Percentiles rank a stretch among this genome's conserved stretches.
These are phyloP conservation scores for Leptopterna dolabrata DNA, from an alignment of 2,888 invertebrate genomes.

Conservation along the genomic window DNA sequence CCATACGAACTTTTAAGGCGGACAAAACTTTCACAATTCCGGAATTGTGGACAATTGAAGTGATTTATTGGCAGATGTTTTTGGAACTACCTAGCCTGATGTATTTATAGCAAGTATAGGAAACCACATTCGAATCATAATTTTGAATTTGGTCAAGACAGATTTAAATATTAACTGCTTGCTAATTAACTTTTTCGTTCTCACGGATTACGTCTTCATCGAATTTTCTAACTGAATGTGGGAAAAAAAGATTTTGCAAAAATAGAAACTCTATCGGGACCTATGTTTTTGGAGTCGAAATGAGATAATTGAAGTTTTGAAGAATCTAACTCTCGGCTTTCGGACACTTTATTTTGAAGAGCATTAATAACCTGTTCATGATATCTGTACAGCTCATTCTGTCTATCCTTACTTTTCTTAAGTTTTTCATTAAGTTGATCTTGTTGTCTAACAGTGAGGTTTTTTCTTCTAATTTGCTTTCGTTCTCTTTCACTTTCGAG, in stretches of 20 bases:
- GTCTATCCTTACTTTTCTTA: no score
- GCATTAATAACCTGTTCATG: no score
- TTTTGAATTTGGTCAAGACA: background rate
- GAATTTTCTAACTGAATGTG: background rate
- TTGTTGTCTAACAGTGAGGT: no score
- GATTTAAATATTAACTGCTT: background rate
- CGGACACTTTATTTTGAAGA: no score
- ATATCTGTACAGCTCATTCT: no score
- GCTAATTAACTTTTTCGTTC: background rate
- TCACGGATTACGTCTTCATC: background rate
- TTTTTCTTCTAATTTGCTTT: background rate
- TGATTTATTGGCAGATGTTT: background rate
- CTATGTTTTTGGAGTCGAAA: background rate
- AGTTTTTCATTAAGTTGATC: no score
- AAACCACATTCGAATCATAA: background rate
- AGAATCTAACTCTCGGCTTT: background rate
- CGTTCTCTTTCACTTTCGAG: background rate
- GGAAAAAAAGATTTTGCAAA: constrained; percentile 2
- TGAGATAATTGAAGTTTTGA: background rate
- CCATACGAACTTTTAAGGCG: constrained; percentile 45
- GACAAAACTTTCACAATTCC: background rate
- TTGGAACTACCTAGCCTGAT: background rate
- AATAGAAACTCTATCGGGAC: background rate
- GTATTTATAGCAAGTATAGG: constrained; percentile 4
- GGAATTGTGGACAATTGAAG: constrained; percentile 43